Evolutionary conservation across 2,113 vertebrate species (phyloP).

Genomic region (Sapayoa aenigma): DNA sequence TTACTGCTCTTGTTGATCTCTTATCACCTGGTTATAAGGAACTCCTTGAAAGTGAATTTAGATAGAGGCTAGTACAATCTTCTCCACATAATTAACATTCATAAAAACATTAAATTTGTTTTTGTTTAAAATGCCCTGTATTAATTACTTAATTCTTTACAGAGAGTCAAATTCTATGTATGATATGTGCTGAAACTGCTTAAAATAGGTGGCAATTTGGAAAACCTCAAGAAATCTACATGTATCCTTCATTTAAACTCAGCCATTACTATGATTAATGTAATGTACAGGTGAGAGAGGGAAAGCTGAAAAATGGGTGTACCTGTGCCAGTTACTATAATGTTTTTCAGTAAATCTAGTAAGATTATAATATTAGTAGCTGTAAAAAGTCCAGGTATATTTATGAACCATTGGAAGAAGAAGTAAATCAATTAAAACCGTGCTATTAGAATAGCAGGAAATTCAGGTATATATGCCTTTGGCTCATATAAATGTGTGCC

Average conservation of each 20-base stretch:
- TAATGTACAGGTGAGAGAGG: neutral
- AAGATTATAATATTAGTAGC: neutral
- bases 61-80: neutral
- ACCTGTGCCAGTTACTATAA: neutral
- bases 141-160: neutral
- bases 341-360: neutral
- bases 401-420: neutral
- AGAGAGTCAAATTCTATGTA: neutral
- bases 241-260: neutral
- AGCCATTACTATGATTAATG: neutral
- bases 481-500: neutral
- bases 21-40: neutral
- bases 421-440: neutral
- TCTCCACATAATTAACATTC: neutral
- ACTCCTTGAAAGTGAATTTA: neutral
- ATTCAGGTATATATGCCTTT: neutral
- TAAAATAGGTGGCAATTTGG: neutral
- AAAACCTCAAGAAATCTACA: neutral
- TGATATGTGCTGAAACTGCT: neutral
- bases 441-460: neutral
- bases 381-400: neutral
- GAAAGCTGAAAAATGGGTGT: neutral
- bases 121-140: neutral
- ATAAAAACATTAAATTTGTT: fast-evolving
- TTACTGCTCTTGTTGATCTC: neutral